Conservation (phyloP, 2,113 vertebrate species). For the Anoplopoma fimbria region DNA sequence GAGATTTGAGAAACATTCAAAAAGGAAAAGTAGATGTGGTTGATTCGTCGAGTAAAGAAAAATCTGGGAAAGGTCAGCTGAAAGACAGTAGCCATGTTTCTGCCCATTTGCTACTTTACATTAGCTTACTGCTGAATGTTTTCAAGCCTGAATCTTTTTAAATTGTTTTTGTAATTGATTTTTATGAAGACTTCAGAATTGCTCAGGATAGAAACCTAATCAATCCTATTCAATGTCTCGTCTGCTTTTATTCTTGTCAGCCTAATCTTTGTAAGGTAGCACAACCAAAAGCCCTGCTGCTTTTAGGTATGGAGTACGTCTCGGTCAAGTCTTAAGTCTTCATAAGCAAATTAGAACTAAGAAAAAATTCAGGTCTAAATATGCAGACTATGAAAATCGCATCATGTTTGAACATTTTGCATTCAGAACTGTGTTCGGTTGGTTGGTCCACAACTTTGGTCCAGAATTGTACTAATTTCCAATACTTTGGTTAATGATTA, state of each 20-base stretch:
- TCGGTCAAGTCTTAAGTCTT: background rate
- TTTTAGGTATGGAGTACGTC: background rate
- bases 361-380: background rate
- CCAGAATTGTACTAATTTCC: background rate
- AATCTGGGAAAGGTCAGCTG: slow-evolving; percentile 28
- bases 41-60: background rate
- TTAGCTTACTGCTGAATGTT: background rate
- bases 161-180: background rate
- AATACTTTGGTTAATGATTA: background rate
- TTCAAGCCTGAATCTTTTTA: background rate
- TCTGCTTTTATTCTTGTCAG: background rate
- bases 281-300: background rate
- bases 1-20: slow-evolving; percentile 26
- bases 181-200: background rate
- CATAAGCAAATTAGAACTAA: background rate
- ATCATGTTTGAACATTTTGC: background rate
- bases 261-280: background rate
- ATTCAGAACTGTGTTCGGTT: background rate
- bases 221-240: background rate
- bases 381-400: background rate
- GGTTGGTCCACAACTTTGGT: background rate
- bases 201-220: background rate
- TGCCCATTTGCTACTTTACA: background rate
- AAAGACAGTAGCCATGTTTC: background rate
- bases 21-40: slow-evolving; percentile 3